Evolutionary conservation across 2,888 invertebrate species (phyloP), one percentile per base, ranked within the genome.

Genomic region (Acrobeloides nanus): DNA sequence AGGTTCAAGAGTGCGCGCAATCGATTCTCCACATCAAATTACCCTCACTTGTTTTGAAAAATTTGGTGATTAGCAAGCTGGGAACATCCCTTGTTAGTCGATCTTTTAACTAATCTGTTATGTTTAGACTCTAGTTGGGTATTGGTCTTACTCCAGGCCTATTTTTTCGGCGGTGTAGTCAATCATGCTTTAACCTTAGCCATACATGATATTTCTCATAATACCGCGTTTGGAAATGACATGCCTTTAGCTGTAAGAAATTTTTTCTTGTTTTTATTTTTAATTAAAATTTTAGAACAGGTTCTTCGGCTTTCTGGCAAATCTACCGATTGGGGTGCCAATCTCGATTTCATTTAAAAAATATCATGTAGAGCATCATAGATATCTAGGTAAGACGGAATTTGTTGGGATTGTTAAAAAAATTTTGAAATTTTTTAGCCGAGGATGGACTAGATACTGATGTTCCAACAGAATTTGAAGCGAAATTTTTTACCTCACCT

Each of bases 191-290:
- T 93, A 44, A 88, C 87, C 83, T 78, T 92, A 64, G 95, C 93
- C 0, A 86, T 97, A 47, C 97, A 97, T 75, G 97, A 97, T 79
- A 89, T 95, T 52, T 82, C 92, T 0, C 97, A 97, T 76, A 93
- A 90, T 76, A 79, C 93, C 59, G 95, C 92, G 0, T 97, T 93
- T 75, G 97, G 95, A 0, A 87, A 89, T 77, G 48, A 55, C 17
- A 48, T 47, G 25, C 61, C 66, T 1, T 20, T 61, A 7, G 43
- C 49, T n/a, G n/a, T n/a, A n/a, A n/a, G n/a, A n/a, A n/a, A n/a
- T n/a, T n/a, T n/a, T n/a, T n/a, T n/a, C n/a, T n/a, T n/a, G n/a
- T n/a, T n/a, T n/a, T n/a, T n/a, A n/a, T 18, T 4, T 48, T 61
- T 33, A 42, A 62, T n/a, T n/a, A n/a, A n/a, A n/a, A n/a, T n/a